Conservation (phyloP, 1,140 invertebrate genomes). For the Dendrolimus punctatus region DNA sequence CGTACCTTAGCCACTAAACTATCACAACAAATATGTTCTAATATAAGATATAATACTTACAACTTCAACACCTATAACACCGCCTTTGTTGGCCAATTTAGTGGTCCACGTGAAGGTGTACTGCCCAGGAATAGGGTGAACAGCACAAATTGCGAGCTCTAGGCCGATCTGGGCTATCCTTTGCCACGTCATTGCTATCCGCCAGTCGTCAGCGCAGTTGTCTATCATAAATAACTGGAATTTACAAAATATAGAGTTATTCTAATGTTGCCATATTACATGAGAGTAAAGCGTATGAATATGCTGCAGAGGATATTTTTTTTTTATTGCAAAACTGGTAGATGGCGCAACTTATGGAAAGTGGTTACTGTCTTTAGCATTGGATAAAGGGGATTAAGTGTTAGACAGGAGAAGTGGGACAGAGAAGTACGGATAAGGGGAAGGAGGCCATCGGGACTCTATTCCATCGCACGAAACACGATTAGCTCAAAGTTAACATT, state of each 20-base stretch:
- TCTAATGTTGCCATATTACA: too few relatives aligned
- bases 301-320: too few relatives aligned
- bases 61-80: constrained; percentile 83
- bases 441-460: too few relatives aligned
- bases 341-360: too few relatives aligned
- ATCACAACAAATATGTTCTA: neutral
- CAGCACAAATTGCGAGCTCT: constrained; percentile 95
- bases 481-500: too few relatives aligned
- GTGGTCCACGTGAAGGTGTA: constrained; percentile 98
- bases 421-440: too few relatives aligned
- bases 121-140: constrained; percentile 97
- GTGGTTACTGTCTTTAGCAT: too few relatives aligned
- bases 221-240: constrained; percentile 98
- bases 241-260: constrained; percentile 7
- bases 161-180: constrained; percentile 93
- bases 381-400: too few relatives aligned
- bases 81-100: constrained; percentile 93
- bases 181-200: constrained; percentile 99
- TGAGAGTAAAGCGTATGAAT: too few relatives aligned
- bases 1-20: neutral
- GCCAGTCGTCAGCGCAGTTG: constrained; percentile 99
- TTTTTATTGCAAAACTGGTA: too few relatives aligned
- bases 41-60: constrained; percentile 34
- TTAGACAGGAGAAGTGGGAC: too few relatives aligned
- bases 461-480: too few relatives aligned